A percentile compares a stretch with the other conserved stretches of the same genome.
Conservation (phyloP, 1,140 invertebrate species). For the Araneus ventricosus region DNA sequence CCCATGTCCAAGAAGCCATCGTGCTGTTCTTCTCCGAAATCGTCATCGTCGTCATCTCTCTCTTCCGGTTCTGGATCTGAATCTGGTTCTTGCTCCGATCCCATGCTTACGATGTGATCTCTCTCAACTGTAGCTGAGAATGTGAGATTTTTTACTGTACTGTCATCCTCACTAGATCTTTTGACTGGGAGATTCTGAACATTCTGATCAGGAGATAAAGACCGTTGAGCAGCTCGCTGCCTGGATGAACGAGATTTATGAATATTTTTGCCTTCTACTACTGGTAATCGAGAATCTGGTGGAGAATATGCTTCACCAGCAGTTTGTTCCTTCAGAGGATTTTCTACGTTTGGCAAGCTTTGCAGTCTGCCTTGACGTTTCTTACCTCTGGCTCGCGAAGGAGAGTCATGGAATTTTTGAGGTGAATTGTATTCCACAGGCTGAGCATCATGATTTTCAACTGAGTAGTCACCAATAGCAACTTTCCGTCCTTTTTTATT, state of each 20-base stretch:
- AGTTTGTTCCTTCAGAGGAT: neutral
- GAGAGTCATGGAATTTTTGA: neutral
- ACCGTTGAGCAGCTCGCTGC: neutral
- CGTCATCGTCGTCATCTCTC: neutral
- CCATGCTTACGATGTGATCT: neutral
- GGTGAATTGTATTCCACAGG: neutral
- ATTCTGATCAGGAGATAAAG: neutral
- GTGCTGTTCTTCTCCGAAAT: constrained; percentile 29
- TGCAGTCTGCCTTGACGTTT: neutral
- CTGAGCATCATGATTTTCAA: neutral
- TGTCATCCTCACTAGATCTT: neutral
- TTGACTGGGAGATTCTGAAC: neutral
- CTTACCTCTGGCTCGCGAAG: neutral
- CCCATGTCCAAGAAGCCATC: constrained; percentile 76
- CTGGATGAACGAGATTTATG: neutral
- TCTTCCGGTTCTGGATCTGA: neutral
- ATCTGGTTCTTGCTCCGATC: neutral
- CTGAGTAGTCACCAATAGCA: neutral
- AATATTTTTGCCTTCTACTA: neutral
- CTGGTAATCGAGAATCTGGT: neutral
- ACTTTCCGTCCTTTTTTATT: neutral
- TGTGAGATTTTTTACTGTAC: neutral
- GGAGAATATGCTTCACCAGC: neutral
- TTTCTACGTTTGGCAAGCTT: neutral
- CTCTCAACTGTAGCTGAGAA: neutral